Percentiles rank a stretch among this genome's conserved stretches.
Conservation (phyloP, 2,888 invertebrate species). For the Liodrosophila aerea region DNA sequence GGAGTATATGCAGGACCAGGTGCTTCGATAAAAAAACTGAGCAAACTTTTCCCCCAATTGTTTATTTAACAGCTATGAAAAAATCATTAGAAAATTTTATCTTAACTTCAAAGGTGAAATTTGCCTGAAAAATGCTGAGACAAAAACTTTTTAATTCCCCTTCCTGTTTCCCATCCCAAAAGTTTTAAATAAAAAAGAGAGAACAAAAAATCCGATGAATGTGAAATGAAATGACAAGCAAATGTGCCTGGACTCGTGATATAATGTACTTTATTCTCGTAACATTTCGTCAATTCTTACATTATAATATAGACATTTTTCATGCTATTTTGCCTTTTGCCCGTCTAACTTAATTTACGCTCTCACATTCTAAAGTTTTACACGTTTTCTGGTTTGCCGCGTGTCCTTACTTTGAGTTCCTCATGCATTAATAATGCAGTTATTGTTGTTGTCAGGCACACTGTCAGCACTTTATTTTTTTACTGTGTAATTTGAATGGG, state of each 20-base stretch:
- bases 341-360: slow-evolving; percentile 59
- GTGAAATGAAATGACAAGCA: slow-evolving; percentile 56
- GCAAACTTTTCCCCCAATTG: slow-evolving; percentile 62
- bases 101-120: slow-evolving; percentile 66
- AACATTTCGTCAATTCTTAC: slow-evolving; percentile 14
- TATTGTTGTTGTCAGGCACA: slow-evolving; percentile 20
- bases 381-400: slow-evolving; percentile 66
- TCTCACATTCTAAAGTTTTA: slow-evolving; percentile 52
- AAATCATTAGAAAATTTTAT: slow-evolving; percentile 68
- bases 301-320: slow-evolving; percentile 13
- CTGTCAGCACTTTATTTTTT: slow-evolving; percentile 8
- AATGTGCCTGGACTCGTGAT: slow-evolving; percentile 36
- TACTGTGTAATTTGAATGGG: slow-evolving; percentile 47
- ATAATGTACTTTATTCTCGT: slow-evolving; percentile 40
- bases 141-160: slow-evolving; percentile 58
- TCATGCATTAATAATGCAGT: slow-evolving; percentile 77
- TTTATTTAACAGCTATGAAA: slow-evolving; percentile 74
- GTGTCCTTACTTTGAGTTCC: slow-evolving; percentile 56
- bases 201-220: slow-evolving; percentile 31
- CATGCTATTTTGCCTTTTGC: slow-evolving; percentile 5
- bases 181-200: background rate
- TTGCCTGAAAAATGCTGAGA: slow-evolving; percentile 45
- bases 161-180: background rate
- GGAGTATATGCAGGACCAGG: slow-evolving; percentile 39
- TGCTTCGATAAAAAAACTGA: slow-evolving; percentile 26